Evolutionary conservation across 2,888 invertebrate species (phyloP).

Genomic region (Cerastis rubricosa): DNA sequence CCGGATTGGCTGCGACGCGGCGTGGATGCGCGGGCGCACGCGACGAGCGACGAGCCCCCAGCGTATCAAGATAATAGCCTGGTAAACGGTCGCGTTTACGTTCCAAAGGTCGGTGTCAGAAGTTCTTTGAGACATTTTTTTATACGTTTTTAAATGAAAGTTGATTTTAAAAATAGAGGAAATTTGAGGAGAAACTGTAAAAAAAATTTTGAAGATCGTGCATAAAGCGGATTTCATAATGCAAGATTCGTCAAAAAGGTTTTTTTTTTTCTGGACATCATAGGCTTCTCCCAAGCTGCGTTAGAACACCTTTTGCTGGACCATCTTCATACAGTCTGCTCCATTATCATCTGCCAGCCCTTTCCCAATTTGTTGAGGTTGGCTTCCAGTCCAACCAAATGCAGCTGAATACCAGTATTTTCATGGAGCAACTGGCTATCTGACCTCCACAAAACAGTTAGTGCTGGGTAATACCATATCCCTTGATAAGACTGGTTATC

Average conservation of each 20-base stretch:
- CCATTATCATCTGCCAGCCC: not conserved
- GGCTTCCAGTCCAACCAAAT: too few species aligned
- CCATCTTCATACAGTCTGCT: not conserved
- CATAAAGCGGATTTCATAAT: too few species aligned
- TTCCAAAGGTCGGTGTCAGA: conserved; percentile 18
- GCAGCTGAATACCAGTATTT: too few species aligned
- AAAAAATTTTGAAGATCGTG: too few species aligned
- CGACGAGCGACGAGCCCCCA: conserved; percentile 46
- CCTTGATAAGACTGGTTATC: too few species aligned
- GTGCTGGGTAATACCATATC: too few species aligned
- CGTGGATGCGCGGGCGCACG: conserved; percentile 24
- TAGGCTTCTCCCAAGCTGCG: not conserved
- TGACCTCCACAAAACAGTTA: too few species aligned
- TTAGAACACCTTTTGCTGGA: not conserved
- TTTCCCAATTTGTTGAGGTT: too few species aligned
- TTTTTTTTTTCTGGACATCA: not conserved
- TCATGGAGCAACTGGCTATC: too few species aligned
- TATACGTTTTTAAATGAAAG: not conserved
- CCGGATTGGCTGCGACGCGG: conserved; percentile 14
- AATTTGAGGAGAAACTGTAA: not conserved
- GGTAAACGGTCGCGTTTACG: conserved; percentile 34
- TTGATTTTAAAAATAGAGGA: not conserved
- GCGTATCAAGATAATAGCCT: conserved; percentile 24
- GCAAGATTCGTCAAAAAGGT: too few species aligned
- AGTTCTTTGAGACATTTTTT: not conserved